These are phyloP conservation scores for Drosophila infuscata DNA, from an alignment of 2,888 invertebrate species.

Conservation along the genomic window DNA sequence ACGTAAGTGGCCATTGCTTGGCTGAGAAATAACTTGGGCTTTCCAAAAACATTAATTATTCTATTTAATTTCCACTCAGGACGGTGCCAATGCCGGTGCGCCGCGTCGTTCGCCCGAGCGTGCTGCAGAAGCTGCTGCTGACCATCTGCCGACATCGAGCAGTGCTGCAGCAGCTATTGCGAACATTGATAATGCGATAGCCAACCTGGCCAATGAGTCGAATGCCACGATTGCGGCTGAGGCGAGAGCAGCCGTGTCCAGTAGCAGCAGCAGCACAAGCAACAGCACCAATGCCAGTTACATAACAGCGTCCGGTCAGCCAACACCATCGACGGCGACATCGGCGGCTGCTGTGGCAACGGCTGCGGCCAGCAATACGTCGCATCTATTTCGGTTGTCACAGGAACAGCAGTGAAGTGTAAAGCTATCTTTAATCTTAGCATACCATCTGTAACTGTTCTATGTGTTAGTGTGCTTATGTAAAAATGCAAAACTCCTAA, in stretches of 20 bases:
- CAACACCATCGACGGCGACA: constrained; percentile 68
- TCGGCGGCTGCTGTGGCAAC: constrained; percentile 80
- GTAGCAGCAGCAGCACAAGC: constrained; percentile 20
- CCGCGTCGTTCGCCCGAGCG: constrained; percentile 59
- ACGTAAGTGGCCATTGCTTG: constrained; percentile 58
- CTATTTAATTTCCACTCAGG: constrained; percentile 37
- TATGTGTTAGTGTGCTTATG: constrained; percentile 80
- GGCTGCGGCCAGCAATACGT: constrained; percentile 80
- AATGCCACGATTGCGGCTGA: constrained; percentile 33
- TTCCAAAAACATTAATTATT: neutral
- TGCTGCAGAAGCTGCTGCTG: constrained; percentile 25
- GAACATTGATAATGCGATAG: constrained; percentile 26
- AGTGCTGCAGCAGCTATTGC: constrained; percentile 27
- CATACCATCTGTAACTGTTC: constrained; percentile 52
- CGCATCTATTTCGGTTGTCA: constrained; percentile 79
- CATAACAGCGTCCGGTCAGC: constrained; percentile 59
- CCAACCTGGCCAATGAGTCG: constrained; percentile 29
- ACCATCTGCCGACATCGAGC: constrained; percentile 32
- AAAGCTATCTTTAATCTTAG: constrained; percentile 37
- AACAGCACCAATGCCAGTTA: constrained; percentile 57
- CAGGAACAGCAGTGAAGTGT: constrained; percentile 68
- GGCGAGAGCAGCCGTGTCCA: constrained; percentile 22
- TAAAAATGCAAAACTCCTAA: constrained; percentile 66
- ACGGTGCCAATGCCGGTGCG: constrained; percentile 49
- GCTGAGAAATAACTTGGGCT: neutral